phyloP scores from a whole-genome alignment of 2,797 vertebrate genomes.

The Cryptoblepharus egeriae region DNA sequence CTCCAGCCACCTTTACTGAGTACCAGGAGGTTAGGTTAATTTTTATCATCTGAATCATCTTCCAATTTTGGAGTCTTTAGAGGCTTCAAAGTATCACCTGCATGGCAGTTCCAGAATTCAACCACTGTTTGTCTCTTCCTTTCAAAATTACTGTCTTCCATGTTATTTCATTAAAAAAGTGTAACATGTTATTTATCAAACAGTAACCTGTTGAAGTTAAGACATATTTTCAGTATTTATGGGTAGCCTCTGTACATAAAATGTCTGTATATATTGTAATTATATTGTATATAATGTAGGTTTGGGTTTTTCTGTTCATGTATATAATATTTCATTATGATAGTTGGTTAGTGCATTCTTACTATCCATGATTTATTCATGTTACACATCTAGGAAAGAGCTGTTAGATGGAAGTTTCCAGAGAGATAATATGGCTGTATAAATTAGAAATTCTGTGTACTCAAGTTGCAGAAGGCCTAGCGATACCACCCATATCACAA shows the following conservation, averaged over 20 bases:
- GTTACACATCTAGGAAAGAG: slow-evolving; percentile 65
- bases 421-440: slow-evolving; percentile 49
- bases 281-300: slow-evolving; percentile 78
- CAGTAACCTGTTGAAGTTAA: slow-evolving; percentile 89
- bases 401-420: slow-evolving; percentile 59
- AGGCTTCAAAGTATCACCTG: slow-evolving; percentile 63
- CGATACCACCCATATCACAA: background rate
- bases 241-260: slow-evolving; percentile 86
- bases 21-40: slow-evolving; percentile 65
- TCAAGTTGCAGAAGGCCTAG: slow-evolving; percentile 56
- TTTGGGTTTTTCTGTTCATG: slow-evolving; percentile 66
- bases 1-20: slow-evolving; percentile 59
- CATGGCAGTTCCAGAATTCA: slow-evolving; percentile 81
- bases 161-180: slow-evolving; percentile 85
- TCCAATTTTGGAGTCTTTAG: slow-evolving; percentile 52
- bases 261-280: slow-evolving; percentile 84
- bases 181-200: slow-evolving; percentile 95
- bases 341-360: slow-evolving; percentile 66
- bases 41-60: slow-evolving; percentile 39
- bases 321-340: slow-evolving; percentile 77
- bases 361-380: slow-evolving; percentile 65
- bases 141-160: slow-evolving; percentile 86
- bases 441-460: slow-evolving; percentile 34
- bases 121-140: slow-evolving; percentile 79
- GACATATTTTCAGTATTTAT: slow-evolving; percentile 99